Conservation (phyloP, 2,888 invertebrate genomes). For the Cheilosia impressa region DNA sequence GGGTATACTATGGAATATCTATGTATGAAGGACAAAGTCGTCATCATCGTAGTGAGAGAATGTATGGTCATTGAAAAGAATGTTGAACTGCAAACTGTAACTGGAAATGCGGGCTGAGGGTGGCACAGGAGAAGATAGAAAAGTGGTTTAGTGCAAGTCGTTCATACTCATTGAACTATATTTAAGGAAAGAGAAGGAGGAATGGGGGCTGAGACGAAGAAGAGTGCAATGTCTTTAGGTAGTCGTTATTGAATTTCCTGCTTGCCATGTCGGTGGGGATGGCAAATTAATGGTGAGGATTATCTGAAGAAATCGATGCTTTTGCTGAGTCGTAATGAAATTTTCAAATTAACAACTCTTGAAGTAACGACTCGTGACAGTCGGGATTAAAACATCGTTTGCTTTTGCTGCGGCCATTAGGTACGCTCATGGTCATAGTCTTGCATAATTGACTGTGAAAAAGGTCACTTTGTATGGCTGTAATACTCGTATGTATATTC, state of each 20-base stretch:
- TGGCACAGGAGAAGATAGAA: neutral
- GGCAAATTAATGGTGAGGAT: constrained; percentile 2
- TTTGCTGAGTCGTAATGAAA: neutral
- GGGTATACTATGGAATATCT: constrained; percentile 20
- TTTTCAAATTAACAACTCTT: neutral
- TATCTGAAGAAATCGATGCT: constrained; percentile 8
- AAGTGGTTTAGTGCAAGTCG: constrained; percentile 3
- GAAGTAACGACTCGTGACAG: neutral
- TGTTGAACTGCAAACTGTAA: constrained; percentile 56
- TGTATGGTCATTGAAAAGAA: constrained; percentile 65
- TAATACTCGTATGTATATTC: no score
- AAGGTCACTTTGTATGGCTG: no score
- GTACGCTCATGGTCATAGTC: neutral
- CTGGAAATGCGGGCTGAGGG: neutral
- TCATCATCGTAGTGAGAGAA: constrained; percentile 17
- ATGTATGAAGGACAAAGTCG: neutral
- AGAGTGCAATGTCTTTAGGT: constrained; percentile 62
- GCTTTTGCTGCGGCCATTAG: neutral
- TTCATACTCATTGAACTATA: constrained; percentile 36
- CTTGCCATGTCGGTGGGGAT: neutral
- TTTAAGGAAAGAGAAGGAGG: constrained; percentile 9
- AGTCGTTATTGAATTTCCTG: constrained; percentile 41
- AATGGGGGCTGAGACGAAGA: neutral
- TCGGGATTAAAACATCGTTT: neutral
- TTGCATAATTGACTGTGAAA: neutral